Evolutionary conservation across 2,113 vertebrate species (phyloP).

Genomic region (Trichomycterus rosablanca): DNA sequence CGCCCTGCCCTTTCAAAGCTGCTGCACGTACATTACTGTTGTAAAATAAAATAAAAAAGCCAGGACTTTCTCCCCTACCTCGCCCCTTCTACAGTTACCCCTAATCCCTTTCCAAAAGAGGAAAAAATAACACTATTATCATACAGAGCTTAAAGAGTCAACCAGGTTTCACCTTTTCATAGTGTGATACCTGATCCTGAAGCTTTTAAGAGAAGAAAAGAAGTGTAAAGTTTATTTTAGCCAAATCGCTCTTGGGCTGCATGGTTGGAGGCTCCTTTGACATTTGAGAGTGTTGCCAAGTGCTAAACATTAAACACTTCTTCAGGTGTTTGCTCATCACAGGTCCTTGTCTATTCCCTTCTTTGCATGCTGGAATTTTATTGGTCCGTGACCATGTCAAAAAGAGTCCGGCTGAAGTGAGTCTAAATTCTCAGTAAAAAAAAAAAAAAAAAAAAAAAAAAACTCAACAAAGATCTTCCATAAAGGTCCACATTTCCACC

Average conservation of each 20-base stretch:
- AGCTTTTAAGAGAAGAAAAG: constrained; percentile 25
- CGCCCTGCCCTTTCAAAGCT: constrained; percentile 41
- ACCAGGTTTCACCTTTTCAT: constrained; percentile 35
- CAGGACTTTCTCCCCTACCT: constrained; percentile 25
- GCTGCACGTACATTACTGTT: constrained; percentile 32
- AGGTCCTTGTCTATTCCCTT: constrained; percentile 2
- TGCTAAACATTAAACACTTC: constrained; percentile 45
- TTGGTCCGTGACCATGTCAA: constrained; percentile 3
- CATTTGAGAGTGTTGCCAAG: constrained; percentile 38
- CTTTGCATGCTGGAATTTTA: constrained; percentile 8
- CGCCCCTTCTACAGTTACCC: constrained; percentile 34
- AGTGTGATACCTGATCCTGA: constrained; percentile 38
- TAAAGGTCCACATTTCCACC: too few species aligned
- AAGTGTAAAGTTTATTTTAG: constrained; percentile 53
- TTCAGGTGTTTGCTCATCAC: constrained; percentile 25
- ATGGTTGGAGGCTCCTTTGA: constrained; percentile 34
- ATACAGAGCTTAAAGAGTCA: constrained; percentile 48
- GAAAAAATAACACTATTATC: constrained; percentile 36
- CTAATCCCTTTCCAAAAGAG: constrained; percentile 51
- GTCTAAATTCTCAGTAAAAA: background rate
- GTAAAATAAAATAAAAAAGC: constrained; percentile 27
- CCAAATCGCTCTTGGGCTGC: constrained; percentile 24
- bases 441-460: too few species aligned
- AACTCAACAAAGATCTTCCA: too few species aligned
- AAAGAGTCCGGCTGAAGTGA: background rate